Evolutionary conservation across 2,113 vertebrate genomes (phyloP).

Genomic region (Pseudolaguvia tuberculata): DNA sequence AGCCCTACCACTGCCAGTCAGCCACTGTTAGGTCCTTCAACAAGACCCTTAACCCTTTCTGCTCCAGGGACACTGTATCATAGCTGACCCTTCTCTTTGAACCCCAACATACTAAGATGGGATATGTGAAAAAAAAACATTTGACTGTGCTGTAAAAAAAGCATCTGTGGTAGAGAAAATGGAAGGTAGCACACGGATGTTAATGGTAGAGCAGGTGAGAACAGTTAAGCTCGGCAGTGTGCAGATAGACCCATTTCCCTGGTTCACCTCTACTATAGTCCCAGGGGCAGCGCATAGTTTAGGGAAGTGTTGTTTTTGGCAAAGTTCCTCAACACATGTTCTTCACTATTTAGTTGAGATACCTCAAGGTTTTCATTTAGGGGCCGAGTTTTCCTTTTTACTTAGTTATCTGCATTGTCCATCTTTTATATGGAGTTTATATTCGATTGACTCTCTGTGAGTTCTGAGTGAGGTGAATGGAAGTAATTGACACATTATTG

Average conservation of each 20-base stretch:
- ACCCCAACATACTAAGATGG: no score
- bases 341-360: constrained; percentile 38
- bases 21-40: no score
- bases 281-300: constrained; percentile 45
- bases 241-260: constrained; percentile 29
- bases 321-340: constrained; percentile 49
- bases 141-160: no score
- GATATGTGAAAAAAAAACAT: no score
- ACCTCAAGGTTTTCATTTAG: constrained; percentile 37
- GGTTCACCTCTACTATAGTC: constrained; percentile 41
- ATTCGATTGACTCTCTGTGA: constrained; percentile 21
- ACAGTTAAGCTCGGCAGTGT: constrained; percentile 30
- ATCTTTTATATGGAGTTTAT: constrained; percentile 24
- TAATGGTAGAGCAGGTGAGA: constrained; percentile 22
- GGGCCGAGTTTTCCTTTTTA: constrained; percentile 22
- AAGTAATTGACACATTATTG: constrained; percentile 36
- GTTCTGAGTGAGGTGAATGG: constrained; percentile 1
- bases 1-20: no score
- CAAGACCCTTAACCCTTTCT: no score
- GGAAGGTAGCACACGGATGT: background rate
- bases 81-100: no score
- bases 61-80: no score
- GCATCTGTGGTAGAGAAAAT: background rate
- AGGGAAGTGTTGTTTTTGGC: constrained; percentile 51
- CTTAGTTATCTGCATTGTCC: constrained; percentile 30